A percentile compares a stretch with the other conserved stretches of the same genome.
These are phyloP conservation scores for Tipula unca DNA, from an alignment of 2,888 invertebrate genomes.

Conservation along the genomic window DNA sequence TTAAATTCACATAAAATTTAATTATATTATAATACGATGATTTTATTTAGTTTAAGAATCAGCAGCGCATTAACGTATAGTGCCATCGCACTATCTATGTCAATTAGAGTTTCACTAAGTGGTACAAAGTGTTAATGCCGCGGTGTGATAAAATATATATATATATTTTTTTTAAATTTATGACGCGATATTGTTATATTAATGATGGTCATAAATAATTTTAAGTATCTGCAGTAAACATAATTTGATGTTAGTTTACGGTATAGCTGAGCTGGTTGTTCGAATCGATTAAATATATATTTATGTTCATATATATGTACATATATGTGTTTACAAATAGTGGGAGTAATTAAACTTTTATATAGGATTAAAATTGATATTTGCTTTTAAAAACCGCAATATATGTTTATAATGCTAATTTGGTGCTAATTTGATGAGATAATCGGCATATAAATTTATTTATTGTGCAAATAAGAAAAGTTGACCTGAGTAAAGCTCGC, in stretches of 20 bases:
- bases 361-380: no score
- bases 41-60: not conserved
- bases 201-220: not conserved
- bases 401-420: not conserved
- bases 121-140: not conserved
- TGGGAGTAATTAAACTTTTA: not conserved
- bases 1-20: not conserved
- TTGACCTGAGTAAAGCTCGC: no score
- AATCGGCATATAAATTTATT: not conserved
- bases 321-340: not conserved
- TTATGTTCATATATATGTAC: not conserved
- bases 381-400: not conserved
- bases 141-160: not conserved
- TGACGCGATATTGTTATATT: not conserved
- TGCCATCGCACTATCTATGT: no score
- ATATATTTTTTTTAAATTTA: not conserved
- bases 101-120: not conserved
- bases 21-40: not conserved
- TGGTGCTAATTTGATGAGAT: not conserved
- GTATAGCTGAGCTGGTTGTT: not conserved
- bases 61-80: not conserved
- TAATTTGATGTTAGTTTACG: not conserved
- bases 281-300: not conserved
- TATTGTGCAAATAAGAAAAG: no score
- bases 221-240: not conserved